These are phyloP conservation scores for Manduca sexta DNA, from an alignment of 1,140 invertebrate species.

Conservation along the genomic window DNA sequence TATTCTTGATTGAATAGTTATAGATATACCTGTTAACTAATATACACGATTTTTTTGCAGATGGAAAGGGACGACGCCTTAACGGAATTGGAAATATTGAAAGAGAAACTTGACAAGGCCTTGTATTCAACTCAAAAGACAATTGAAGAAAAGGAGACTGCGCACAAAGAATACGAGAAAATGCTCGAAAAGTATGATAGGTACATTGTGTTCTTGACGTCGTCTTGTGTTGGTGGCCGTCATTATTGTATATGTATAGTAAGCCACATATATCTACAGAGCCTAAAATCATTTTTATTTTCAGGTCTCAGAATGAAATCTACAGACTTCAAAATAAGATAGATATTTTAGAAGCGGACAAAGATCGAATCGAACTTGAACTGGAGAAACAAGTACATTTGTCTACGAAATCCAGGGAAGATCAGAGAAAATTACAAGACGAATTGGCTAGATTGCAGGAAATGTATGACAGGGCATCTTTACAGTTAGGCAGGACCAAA, in stretches of 20 bases:
- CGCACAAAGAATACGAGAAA: constrained; percentile 93
- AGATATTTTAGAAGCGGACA: constrained; percentile 89
- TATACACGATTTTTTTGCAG: constrained; percentile 64
- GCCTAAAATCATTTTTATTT: constrained; percentile 15
- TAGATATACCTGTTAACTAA: too few relatives aligned
- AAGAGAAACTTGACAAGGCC: constrained; percentile 92
- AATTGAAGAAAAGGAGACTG: constrained; percentile 89
- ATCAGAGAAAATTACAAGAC: constrained; percentile 89
- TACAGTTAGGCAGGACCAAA: constrained; percentile 88
- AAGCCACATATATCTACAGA: neutral
- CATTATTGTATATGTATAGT: constrained; percentile 18
- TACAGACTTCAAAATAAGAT: constrained; percentile 91
- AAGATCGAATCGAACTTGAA: constrained; percentile 88
- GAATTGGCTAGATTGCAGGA: constrained; percentile 88
- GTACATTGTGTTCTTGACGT: constrained; percentile 60
- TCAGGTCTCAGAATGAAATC: constrained; percentile 88
- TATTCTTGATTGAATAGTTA: too few relatives aligned
- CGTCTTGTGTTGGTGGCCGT: too few relatives aligned
- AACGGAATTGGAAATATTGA: constrained; percentile 89
- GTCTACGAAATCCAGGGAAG: constrained; percentile 86
- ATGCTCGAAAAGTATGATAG: constrained; percentile 95
- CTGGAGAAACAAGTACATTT: constrained; percentile 87
- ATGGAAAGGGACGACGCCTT: constrained; percentile 89
- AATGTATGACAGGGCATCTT: constrained; percentile 87
- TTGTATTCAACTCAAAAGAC: constrained; percentile 85